phyloP scores from a whole-genome alignment of 64 coral and sea anemone species.

The Porites lutea region DNA sequence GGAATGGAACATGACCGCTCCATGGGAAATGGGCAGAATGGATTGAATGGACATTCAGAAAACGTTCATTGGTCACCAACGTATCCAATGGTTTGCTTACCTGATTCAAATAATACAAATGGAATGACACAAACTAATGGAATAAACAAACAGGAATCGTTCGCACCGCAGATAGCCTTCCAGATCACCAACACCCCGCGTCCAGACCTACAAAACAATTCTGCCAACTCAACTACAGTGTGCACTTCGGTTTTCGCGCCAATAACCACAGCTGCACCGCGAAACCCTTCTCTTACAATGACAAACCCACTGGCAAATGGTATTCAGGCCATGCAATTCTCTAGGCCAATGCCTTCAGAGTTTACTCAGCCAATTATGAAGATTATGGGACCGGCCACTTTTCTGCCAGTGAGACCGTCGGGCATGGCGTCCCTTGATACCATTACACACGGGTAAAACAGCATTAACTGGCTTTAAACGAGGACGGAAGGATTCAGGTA shows the following conservation, averaged over 20 bases:
- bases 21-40: constrained; percentile 72
- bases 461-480: background rate
- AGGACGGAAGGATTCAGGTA: background rate
- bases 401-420: constrained; percentile 78
- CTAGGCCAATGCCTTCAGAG: constrained; percentile 76
- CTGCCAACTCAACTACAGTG: constrained; percentile 66
- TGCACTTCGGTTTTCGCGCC: constrained; percentile 89
- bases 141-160: constrained; percentile 76
- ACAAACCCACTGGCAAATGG: constrained; percentile 69
- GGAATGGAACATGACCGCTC: constrained; percentile 79
- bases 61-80: constrained; percentile 91
- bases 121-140: constrained; percentile 82
- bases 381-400: constrained; percentile 69
- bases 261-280: constrained; percentile 76
- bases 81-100: constrained; percentile 92
- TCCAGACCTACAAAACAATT: constrained; percentile 77
- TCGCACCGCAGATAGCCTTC: constrained; percentile 83
- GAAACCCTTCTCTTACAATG: constrained; percentile 77
- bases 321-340: constrained; percentile 77
- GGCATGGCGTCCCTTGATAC: constrained; percentile 71
- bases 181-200: constrained; percentile 81
- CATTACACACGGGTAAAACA: constrained; percentile 53
- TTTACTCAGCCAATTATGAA: constrained; percentile 85
- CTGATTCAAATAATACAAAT: constrained; percentile 79
- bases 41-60: constrained; percentile 73